Percentiles rank a stretch among this genome's conserved stretches.
phyloP scores from a whole-genome alignment of 2,888 invertebrate genomes.

The Ectemnius continuus region DNA sequence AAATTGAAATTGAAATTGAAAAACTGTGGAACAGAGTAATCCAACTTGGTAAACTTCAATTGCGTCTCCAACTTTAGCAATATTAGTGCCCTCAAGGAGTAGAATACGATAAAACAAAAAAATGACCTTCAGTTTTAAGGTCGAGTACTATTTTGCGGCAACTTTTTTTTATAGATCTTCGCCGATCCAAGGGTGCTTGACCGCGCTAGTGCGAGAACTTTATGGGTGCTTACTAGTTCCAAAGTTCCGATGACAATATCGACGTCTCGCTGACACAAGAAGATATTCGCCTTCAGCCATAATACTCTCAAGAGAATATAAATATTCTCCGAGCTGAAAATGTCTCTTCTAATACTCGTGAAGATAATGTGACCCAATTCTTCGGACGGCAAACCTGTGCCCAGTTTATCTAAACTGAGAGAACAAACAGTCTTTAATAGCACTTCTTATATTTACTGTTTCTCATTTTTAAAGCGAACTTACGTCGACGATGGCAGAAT shows the following conservation, averaged over 20 bases:
- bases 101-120: too few species aligned
- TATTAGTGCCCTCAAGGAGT: too few species aligned
- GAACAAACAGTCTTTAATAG: neutral
- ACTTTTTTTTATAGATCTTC: too few species aligned
- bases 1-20: too few species aligned
- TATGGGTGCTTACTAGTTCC: constrained; percentile 74
- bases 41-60: too few species aligned
- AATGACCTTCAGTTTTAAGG: too few species aligned
- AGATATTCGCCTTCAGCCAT: constrained; percentile 81
- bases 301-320: constrained; percentile 79
- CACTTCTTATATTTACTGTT: neutral
- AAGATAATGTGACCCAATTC: constrained; percentile 79
- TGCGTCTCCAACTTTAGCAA: too few species aligned
- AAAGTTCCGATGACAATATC: constrained; percentile 79
- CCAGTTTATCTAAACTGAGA: constrained; percentile 66
- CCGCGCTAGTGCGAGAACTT: too few species aligned
- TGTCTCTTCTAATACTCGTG: constrained; percentile 76
- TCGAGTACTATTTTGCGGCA: too few species aligned
- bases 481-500: constrained; percentile 65
- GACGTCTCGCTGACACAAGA: constrained; percentile 79
- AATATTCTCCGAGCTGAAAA: constrained; percentile 78
- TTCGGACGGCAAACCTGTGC: constrained; percentile 77
- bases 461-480: constrained; percentile 9
- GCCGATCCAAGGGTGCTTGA: too few species aligned
- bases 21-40: too few species aligned